A percentile compares a stretch with the other conserved stretches of the same genome.
phyloP scores from a whole-genome alignment of 2,888 invertebrate genomes.

The Penaeus monodon region DNA sequence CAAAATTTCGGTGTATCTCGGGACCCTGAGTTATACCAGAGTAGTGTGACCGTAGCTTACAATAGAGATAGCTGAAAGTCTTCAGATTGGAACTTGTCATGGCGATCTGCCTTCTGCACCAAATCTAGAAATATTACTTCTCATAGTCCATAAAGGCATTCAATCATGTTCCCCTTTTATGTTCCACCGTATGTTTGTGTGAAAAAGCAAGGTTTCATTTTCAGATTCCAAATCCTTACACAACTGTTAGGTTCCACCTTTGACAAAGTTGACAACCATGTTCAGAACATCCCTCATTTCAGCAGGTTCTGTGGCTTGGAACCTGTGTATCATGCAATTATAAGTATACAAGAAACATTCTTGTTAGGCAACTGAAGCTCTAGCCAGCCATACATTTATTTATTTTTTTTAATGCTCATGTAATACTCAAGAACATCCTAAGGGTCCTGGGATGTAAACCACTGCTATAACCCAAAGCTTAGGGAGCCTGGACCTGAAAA shows the following conservation, averaged over 20 bases:
- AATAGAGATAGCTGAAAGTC: slow-evolving; percentile 36
- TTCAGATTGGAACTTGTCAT: slow-evolving; percentile 34
- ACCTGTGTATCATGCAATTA: too few species aligned
- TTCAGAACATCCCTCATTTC: slow-evolving; percentile 32
- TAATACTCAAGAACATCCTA: too few species aligned
- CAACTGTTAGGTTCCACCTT: slow-evolving; percentile 30
- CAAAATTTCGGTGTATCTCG: too few species aligned
- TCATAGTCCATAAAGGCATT: slow-evolving; percentile 31
- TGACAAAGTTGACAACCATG: slow-evolving; percentile 26
- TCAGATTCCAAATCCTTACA: slow-evolving; percentile 6
- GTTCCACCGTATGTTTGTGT: slow-evolving; percentile 24
- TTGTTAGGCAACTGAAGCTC: too few species aligned
- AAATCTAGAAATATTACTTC: slow-evolving; percentile 33
- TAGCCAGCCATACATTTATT: too few species aligned
- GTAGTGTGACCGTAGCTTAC: too few species aligned
- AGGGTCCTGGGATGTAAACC: too few species aligned
- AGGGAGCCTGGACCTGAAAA: too few species aligned
- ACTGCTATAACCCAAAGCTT: too few species aligned
- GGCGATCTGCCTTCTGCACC: slow-evolving; percentile 21
- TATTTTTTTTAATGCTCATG: too few species aligned
- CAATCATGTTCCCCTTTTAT: slow-evolving; percentile 30
- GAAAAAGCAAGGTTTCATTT: slow-evolving; percentile 23
- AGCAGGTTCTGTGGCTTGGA: not conserved
- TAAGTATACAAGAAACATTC: too few species aligned
- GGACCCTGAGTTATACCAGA: too few species aligned